These are phyloP conservation scores for Camptogramma bilineatum DNA, from an alignment of 2,888 invertebrate species.

Conservation along the genomic window DNA sequence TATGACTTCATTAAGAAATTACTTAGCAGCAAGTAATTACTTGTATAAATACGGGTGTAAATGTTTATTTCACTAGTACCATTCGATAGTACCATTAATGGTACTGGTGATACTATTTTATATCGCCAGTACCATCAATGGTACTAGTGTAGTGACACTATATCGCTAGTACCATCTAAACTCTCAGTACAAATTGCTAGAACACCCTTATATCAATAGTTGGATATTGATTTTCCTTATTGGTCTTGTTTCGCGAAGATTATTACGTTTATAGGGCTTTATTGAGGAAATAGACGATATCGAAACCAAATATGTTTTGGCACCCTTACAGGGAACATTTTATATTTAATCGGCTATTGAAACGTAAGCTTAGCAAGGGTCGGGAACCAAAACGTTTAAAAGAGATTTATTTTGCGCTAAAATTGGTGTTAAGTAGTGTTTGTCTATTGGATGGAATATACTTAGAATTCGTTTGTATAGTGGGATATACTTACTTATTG, in stretches of 20 bases:
- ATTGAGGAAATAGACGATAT: slow-evolving; percentile 31
- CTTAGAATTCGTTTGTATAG: background rate
- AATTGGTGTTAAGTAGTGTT: background rate
- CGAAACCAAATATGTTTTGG: slow-evolving; percentile 29
- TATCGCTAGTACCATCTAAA: too few species aligned
- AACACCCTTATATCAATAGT: slow-evolving; percentile 1
- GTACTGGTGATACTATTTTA: too few species aligned
- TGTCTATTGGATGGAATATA: too few species aligned
- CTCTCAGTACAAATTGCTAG: too few species aligned
- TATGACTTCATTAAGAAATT: too few species aligned
- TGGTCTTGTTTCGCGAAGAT: slow-evolving; percentile 18
- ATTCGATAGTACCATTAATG: too few species aligned
- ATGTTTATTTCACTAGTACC: too few species aligned
- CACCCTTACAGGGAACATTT: slow-evolving; percentile 8
- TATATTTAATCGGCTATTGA: slow-evolving; percentile 14
- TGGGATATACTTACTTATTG: too few species aligned
- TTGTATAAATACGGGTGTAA: too few species aligned
- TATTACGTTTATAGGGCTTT: slow-evolving; percentile 33
- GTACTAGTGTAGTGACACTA: too few species aligned
- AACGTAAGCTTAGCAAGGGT: background rate
- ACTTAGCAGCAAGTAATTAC: too few species aligned
- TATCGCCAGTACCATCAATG: too few species aligned
- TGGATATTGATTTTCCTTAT: slow-evolving; percentile 20
- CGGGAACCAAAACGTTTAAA: background rate
- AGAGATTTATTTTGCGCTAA: background rate